Evolutionary conservation across 2,797 vertebrate species (phyloP), one percentile per base, ranked within the genome.

Genomic region (Peromyscus aztecus): DNA sequence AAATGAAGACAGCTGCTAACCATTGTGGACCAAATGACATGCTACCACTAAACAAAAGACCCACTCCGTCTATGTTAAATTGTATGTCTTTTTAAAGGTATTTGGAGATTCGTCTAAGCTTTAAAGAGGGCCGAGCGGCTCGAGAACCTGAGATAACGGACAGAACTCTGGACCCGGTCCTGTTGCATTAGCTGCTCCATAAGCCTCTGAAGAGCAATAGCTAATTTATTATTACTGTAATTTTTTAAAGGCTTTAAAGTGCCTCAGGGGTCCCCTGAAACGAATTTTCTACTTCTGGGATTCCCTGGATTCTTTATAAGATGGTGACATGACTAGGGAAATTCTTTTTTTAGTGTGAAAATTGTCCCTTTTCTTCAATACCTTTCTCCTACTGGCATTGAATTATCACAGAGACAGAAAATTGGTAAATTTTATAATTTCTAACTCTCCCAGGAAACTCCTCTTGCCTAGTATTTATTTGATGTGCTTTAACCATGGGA

Each of bases 241-340:
- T 94, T 97, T 95, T 92, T 94, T 88, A 97, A 94, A 98, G 97
- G 97, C 98, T 98, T 97, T 96, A 97, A 98, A 98, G 97, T 98
- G 97, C 97, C 98, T 98, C 98, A 55, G 89, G 96, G 89, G 84
- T 97, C 93, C 97, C 89, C 76, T 94, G 94, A 97, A 97, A 95
- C 93, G 96, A 92, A 95, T 96, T 97, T 97, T 97, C 91, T 95
- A 97, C 94, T 98, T 96, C 91, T 93, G 87, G 97, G 97, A 94
- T 96, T 91, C 94, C 89, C 87, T 97, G 94, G 91, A 96, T 95
- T 96, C 94, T 97, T 96, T 90, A 61, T 86, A 96, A 96, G 96
- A 95, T 75, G 90, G 85, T 91, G 75, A 96, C 65, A 37, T 83
- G 63, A 93, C 96, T 84, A 89, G 90, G 93, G 63, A 81, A 97